Evolutionary conservation across 2,797 vertebrate species (phyloP), one percentile per base, ranked within the genome.

Genomic region (Cossypha polioptera): DNA sequence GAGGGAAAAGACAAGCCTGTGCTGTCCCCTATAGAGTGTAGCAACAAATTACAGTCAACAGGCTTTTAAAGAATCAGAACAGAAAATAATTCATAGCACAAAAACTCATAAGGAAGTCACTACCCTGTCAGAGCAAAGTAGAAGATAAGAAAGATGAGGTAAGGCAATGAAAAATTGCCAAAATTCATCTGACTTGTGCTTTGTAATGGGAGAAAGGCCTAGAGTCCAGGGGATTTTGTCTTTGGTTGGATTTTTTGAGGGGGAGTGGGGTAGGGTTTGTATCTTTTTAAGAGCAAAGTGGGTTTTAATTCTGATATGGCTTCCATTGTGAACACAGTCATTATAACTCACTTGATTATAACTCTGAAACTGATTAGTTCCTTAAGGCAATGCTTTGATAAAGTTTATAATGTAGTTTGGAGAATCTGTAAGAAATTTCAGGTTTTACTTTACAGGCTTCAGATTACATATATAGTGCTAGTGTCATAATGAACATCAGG

Each of bases 321-420:
- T 90, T 88, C 80, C 58, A 59, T 80, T 92, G 74, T 92, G 84
- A 96, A 66, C 33, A 38, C 29, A 82, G 47, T 80, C 61, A 81
- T 92, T 91, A 79, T 91, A 93, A 72, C 26, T 83, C 45, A 45
- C 63, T 94, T 5, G 4, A 43, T 85, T 78, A 21, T 86, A 71
- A 78, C 68, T 91, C 76, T 87, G 62, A 86, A 81, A 93, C 76
- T 62, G 4, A 84, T 95, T 85, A 65, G 61, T 36, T 94, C 90
- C 87, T 95, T 76, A 77, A 57, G 92, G 85, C 80, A 89, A 61
- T 2, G 13, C 87, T 96, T 96, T 95, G 94, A 96, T 96, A 63
- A 96, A 96, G 86, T 95, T 94, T 91, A 73, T n/a, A 75, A 88
- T 58, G 38, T 40, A 73, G 76, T 90, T 94, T 93, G 68, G 76